These are phyloP conservation scores for Xylocampa areola DNA, from an alignment of 2,888 invertebrate genomes.

Conservation along the genomic window DNA sequence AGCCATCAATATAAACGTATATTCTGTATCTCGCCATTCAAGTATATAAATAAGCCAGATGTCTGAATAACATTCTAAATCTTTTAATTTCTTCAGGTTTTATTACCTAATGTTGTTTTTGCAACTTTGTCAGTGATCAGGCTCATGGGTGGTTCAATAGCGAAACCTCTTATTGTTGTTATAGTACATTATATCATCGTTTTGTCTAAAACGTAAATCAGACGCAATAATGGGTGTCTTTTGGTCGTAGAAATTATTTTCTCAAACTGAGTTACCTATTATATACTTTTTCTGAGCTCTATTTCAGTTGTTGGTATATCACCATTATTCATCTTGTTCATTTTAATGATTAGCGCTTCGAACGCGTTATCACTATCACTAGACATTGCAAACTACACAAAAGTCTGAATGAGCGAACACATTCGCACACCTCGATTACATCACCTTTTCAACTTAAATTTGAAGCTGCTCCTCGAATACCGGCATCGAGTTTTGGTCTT, in stretches of 20 bases:
- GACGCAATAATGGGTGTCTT: slow-evolving; percentile 5
- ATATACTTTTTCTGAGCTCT: neutral
- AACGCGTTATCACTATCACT: slow-evolving; percentile 20
- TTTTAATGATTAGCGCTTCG: slow-evolving; percentile 2
- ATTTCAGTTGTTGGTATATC: neutral
- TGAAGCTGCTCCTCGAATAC: slow-evolving; percentile 37
- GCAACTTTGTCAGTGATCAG: slow-evolving; percentile 22
- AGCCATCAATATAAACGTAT: slow-evolving; percentile 39
- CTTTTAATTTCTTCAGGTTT: slow-evolving; percentile 18
- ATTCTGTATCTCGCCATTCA: slow-evolving; percentile 35
- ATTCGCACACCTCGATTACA: slow-evolving; percentile 61
- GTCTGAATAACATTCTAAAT: slow-evolving; percentile 24
- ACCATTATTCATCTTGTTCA: neutral
- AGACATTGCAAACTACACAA: slow-evolving; percentile 50
- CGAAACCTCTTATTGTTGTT: slow-evolving; percentile 9
- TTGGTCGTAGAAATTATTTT: neutral
- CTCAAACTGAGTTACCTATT: neutral
- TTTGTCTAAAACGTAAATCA: slow-evolving; percentile 1
- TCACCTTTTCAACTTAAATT: slow-evolving; percentile 57
- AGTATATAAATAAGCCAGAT: slow-evolving; percentile 37
- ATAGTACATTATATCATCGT: slow-evolving; percentile 19
- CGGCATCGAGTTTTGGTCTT: slow-evolving; percentile 41
- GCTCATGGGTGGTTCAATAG: slow-evolving; percentile 8
- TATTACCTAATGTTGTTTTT: slow-evolving; percentile 23
- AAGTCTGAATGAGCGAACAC: slow-evolving; percentile 56